Conservation (phyloP, 92 coral and sea anemone species). For the Montipora capitata region DNA sequence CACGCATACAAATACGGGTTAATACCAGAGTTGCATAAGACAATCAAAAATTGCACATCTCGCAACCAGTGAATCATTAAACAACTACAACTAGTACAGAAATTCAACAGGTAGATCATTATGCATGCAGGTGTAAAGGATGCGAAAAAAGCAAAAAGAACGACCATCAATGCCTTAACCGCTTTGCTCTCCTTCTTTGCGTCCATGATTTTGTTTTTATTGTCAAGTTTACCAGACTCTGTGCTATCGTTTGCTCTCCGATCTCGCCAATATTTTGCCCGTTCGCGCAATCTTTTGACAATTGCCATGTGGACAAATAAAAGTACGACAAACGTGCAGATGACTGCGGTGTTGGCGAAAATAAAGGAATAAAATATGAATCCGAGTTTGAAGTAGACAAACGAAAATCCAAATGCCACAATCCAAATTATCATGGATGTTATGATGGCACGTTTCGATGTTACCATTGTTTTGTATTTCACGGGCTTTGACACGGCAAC, state of each 20-base stretch:
- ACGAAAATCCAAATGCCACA: slow-evolving; percentile 70
- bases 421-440: slow-evolving; percentile 82
- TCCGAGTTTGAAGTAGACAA: slow-evolving; percentile 83
- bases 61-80: slow-evolving; percentile 82
- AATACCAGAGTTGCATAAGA: slow-evolving; percentile 78
- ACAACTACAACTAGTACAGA: slow-evolving; percentile 82
- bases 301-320: slow-evolving; percentile 85
- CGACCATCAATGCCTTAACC: slow-evolving; percentile 66
- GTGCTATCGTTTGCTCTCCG: background rate
- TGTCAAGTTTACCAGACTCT: background rate
- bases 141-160: slow-evolving; percentile 76
- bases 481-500: slow-evolving; percentile 82
- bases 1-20: slow-evolving; percentile 85
- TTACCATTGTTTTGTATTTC: slow-evolving; percentile 74
- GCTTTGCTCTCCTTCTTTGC: slow-evolving; percentile 62
- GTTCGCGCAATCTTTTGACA: slow-evolving; percentile 52
- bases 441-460: slow-evolving; percentile 71
- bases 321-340: slow-evolving; percentile 85
- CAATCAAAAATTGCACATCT: slow-evolving; percentile 82
- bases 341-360: slow-evolving; percentile 89
- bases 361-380: slow-evolving; percentile 82
- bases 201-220: slow-evolving; percentile 15
- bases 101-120: slow-evolving; percentile 80
- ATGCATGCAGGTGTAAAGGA: slow-evolving; percentile 84
- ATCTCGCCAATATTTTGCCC: slow-evolving; percentile 53